phyloP scores from a whole-genome alignment of 2,888 invertebrate genomes.

The Glyphotaelius pellucidus region DNA sequence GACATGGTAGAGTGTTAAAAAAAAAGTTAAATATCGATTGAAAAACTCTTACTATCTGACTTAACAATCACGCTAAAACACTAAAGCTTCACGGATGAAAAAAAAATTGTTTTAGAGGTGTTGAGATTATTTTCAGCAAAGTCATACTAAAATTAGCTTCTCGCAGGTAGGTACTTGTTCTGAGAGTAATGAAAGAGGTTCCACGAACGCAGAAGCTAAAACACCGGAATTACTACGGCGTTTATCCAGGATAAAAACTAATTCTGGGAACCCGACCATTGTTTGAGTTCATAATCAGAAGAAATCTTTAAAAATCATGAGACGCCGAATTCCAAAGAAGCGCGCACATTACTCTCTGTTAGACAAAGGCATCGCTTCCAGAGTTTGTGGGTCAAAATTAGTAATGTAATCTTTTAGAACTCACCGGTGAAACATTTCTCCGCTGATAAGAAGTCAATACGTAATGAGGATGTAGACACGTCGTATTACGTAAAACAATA shows the following conservation, averaged over 20 bases:
- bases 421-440: neutral
- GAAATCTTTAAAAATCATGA: constrained; percentile 59
- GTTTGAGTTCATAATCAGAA: constrained; percentile 51
- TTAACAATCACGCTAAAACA: neutral
- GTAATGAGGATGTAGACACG: neutral
- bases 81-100: neutral
- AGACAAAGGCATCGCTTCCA: neutral
- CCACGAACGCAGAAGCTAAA: constrained; percentile 27
- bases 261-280: constrained; percentile 59
- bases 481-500: neutral
- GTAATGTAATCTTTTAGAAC: neutral
- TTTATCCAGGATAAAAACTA: constrained; percentile 58
- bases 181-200: neutral
- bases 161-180: neutral
- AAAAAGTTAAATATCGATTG: neutral
- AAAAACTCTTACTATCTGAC: neutral
- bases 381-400: constrained; percentile 15
- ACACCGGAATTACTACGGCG: constrained; percentile 43
- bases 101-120: neutral
- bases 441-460: neutral
- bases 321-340: constrained; percentile 39
- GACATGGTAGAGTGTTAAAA: neutral
- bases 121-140: neutral
- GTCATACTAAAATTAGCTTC: neutral
- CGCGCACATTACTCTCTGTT: constrained; percentile 10